Evolutionary conservation across 2,113 vertebrate species (phyloP).

Genomic region (Cheirogaleus medius): DNA sequence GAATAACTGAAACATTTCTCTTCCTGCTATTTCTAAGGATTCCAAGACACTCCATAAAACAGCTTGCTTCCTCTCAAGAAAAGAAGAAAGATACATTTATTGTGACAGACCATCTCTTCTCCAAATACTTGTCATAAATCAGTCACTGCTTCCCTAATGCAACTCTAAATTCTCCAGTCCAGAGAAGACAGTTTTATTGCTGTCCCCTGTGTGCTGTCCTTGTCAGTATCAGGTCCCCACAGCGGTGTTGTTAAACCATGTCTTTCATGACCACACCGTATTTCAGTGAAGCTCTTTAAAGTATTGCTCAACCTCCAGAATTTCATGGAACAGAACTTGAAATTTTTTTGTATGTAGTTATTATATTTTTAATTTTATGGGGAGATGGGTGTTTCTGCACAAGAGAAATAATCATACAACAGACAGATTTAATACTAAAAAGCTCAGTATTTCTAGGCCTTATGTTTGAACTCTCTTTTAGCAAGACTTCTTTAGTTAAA

Average conservation of each 20-base stretch:
- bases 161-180: background rate
- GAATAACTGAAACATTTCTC: constrained; percentile 32
- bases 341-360: background rate
- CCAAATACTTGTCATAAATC: constrained; percentile 66
- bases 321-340: background rate
- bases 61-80: constrained; percentile 54
- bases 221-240: background rate
- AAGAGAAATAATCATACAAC: background rate
- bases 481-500: background rate
- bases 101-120: constrained; percentile 53
- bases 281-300: background rate
- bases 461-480: background rate
- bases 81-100: constrained; percentile 41
- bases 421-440: background rate
- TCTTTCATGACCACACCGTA: background rate
- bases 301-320: background rate
- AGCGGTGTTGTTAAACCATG: background rate
- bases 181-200: constrained; percentile 46
- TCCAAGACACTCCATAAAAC: constrained; percentile 54
- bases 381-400: background rate
- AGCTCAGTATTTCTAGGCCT: background rate
- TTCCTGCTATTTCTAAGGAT: constrained; percentile 33
- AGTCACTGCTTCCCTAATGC: constrained; percentile 33
- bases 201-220: background rate
- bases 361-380: background rate